Evolutionary conservation across 1,140 invertebrate species (phyloP).

Genomic region (Latrodectus geometricus): DNA sequence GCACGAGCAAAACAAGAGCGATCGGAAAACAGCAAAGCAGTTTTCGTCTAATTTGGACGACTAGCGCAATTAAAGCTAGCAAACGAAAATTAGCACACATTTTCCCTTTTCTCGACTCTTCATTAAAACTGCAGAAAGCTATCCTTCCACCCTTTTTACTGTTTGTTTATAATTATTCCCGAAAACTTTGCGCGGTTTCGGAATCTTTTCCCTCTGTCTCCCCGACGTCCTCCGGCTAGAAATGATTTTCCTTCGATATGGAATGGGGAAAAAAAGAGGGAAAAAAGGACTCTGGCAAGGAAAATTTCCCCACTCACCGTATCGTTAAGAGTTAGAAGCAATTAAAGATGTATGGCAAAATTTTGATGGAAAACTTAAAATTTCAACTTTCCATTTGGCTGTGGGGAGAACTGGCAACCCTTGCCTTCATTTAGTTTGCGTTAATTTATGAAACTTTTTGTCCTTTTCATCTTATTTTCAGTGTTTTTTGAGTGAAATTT

Average conservation of each 20-base stretch:
- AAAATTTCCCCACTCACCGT: no score
- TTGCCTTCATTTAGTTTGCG: no score
- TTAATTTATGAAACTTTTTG: no score
- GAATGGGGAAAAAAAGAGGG: background rate
- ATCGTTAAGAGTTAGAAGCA: background rate
- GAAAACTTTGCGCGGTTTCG: background rate
- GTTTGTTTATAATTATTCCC: conserved; percentile 31
- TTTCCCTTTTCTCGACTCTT: background rate
- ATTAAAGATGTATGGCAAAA: conserved; percentile 6
- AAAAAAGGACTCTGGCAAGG: background rate
- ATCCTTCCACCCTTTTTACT: conserved; percentile 13
- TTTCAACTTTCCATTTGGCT: background rate
- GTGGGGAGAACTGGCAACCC: no score
- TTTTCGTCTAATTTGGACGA: conserved; percentile 6
- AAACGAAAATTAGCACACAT: background rate
- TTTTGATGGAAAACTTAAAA: conserved; percentile 23
- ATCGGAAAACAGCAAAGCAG: background rate
- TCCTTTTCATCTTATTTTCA: no score
- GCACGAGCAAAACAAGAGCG: background rate
- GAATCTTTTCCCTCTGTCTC: background rate
- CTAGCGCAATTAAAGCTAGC: conserved; percentile 12
- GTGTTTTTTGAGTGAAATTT: no score
- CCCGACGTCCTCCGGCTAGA: background rate
- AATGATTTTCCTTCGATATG: background rate
- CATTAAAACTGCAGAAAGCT: background rate